phyloP scores from a whole-genome alignment of 1,140 invertebrate genomes.

The Bombus breviceps region DNA sequence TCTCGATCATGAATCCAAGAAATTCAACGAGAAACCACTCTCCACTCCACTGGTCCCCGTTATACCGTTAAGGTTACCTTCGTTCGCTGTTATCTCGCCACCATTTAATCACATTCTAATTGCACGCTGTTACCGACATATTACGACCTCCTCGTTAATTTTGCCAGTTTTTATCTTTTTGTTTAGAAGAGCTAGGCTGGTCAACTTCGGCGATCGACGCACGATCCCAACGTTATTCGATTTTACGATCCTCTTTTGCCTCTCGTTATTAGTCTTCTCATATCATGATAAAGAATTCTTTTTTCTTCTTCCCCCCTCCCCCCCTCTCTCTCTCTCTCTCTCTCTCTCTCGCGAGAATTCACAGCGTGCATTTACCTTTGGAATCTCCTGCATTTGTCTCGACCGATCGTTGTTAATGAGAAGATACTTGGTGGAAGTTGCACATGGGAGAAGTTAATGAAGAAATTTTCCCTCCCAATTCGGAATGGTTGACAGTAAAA shows the following conservation, averaged over 20 bases:
- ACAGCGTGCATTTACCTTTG: not conserved
- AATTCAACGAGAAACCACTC: constrained; percentile 9
- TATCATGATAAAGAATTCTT: constrained; percentile 18
- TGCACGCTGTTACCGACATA: constrained; percentile 34
- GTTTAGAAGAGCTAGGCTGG: not conserved
- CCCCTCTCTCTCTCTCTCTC: not conserved
- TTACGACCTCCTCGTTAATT: constrained; percentile 43
- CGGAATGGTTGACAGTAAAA: not conserved
- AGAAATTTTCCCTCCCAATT: not conserved
- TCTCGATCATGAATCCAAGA: constrained; percentile 31
- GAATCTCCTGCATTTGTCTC: not conserved
- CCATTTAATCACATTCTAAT: constrained; percentile 47
- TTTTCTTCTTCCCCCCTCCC: too few species aligned
- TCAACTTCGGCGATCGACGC: not conserved
- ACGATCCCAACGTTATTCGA: not conserved
- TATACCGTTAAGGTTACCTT: constrained; percentile 45
- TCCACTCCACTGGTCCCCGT: not conserved
- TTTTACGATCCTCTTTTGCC: constrained; percentile 9
- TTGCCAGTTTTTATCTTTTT: not conserved
- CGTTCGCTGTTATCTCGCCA: constrained; percentile 15
- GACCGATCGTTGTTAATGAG: not conserved
- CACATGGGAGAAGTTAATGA: not conserved
- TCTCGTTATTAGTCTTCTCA: constrained; percentile 17
- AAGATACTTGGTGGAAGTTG: not conserved
- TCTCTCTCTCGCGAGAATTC: not conserved